Conservation (phyloP, 2,888 invertebrate species). For the Ryuthela nishihirai region DNA sequence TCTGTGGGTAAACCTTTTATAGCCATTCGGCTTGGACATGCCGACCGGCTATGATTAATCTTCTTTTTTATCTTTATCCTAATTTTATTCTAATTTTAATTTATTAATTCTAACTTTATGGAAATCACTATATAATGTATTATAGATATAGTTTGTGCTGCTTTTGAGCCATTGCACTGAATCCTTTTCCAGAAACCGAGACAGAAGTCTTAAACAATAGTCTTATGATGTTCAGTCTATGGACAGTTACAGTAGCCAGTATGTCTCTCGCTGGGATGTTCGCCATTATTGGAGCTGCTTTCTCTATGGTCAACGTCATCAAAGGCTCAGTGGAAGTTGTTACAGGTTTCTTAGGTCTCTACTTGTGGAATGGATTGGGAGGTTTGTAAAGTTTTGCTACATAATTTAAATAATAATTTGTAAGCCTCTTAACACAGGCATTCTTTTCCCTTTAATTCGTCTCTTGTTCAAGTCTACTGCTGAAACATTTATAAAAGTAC, state of each 20-base stretch:
- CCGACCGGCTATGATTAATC: too few relatives aligned
- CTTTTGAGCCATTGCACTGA: background rate
- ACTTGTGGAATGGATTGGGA: conserved; percentile 71
- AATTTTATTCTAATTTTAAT: too few relatives aligned
- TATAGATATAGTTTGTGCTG: background rate
- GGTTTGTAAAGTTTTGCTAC: conserved; percentile 59
- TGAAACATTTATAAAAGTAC: too few relatives aligned
- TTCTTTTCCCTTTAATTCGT: too few relatives aligned
- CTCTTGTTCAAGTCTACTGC: too few relatives aligned
- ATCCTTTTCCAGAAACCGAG: background rate
- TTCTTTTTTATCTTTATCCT: too few relatives aligned
- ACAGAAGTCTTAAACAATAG: conserved; percentile 12
- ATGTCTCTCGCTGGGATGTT: conserved; percentile 66
- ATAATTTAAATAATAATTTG: too few relatives aligned
- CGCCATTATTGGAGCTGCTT: conserved; percentile 60
- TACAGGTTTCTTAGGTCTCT: conserved; percentile 64
- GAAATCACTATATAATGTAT: background rate
- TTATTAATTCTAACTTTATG: background rate
- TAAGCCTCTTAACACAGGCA: too few relatives aligned
- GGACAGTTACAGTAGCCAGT: conserved; percentile 69
- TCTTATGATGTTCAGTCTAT: conserved; percentile 62
- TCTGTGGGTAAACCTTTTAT: too few relatives aligned
- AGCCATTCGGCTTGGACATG: too few relatives aligned
- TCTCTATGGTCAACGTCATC: conserved; percentile 74
- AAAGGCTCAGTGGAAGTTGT: conserved; percentile 66